These are phyloP conservation scores for Xyrichtys novacula DNA, from an alignment of 2,797 vertebrate species.

Conservation along the genomic window DNA sequence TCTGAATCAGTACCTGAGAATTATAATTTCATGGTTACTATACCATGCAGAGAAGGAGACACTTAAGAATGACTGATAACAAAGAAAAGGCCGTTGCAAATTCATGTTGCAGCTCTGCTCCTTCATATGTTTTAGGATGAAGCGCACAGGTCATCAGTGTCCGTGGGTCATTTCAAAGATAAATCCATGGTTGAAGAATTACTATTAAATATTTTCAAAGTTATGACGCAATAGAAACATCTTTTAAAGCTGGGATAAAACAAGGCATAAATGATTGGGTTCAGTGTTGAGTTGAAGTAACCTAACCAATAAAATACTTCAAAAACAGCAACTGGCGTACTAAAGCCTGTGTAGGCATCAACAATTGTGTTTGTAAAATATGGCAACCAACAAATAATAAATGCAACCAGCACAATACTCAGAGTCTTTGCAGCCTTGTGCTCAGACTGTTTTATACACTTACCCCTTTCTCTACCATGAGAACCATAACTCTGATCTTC, in stretches of 20 bases:
- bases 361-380: slow-evolving; percentile 65
- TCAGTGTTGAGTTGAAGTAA: slow-evolving; percentile 75
- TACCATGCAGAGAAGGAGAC: too few relatives aligned
- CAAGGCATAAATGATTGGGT: slow-evolving; percentile 76
- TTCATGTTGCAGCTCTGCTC: too few relatives aligned
- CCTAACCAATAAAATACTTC: slow-evolving; percentile 72
- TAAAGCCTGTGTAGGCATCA: slow-evolving; percentile 60
- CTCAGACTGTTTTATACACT: neutral
- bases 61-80: too few relatives aligned
- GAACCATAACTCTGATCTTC: neutral
- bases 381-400: slow-evolving; percentile 77
- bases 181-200: neutral
- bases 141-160: neutral
- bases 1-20: too few relatives aligned
- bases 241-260: slow-evolving; percentile 11
- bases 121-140: too few relatives aligned
- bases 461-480: slow-evolving; percentile 24
- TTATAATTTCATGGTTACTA: too few relatives aligned
- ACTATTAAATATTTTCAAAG: slow-evolving; percentile 1
- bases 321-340: slow-evolving; percentile 62
- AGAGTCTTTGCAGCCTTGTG: slow-evolving; percentile 75
- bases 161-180: neutral
- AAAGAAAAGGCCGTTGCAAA: too few relatives aligned
- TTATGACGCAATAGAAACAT: slow-evolving; percentile 26
- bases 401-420: slow-evolving; percentile 69